A percentile compares a stretch with the other conserved stretches of the same genome.
Evolutionary conservation across 2,797 vertebrate species (phyloP).

Genomic region (Microtus agrestis): DNA sequence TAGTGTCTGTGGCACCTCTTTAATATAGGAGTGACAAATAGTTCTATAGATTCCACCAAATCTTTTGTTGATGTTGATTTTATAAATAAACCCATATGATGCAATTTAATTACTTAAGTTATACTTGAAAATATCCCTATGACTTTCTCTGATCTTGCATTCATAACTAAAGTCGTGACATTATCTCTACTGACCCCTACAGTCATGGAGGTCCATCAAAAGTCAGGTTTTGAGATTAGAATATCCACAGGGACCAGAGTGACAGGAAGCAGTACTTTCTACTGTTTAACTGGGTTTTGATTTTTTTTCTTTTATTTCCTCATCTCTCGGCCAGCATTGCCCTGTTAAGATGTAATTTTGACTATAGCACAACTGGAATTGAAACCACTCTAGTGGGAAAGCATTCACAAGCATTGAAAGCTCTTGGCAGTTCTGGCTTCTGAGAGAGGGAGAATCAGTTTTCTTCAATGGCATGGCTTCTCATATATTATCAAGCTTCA

Average conservation of each 20-base stretch:
- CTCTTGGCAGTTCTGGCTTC: neutral
- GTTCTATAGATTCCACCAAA: neutral
- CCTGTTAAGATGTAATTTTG: neutral
- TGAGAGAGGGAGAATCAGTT: neutral
- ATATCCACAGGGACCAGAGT: neutral
- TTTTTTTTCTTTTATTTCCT: neutral
- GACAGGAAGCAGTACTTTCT: neutral
- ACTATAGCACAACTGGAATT: neutral
- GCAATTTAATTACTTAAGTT: slow-evolving; percentile 3
- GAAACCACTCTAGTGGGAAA: neutral
- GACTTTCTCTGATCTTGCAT: neutral
- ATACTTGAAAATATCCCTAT: neutral
- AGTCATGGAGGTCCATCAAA: neutral
- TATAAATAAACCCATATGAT: neutral
- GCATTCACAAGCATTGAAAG: neutral
- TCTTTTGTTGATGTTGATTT: neutral
- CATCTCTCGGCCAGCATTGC: neutral
- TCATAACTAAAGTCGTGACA: neutral
- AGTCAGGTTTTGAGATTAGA: neutral
- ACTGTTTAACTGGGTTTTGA: neutral
- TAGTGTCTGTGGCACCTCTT: neutral
- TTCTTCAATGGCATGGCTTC: neutral
- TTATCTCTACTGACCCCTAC: neutral
- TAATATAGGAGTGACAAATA: neutral
- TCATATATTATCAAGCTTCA: neutral